phyloP scores from a whole-genome alignment of 2,888 invertebrate species.

The Noctuana brunneofusca region DNA sequence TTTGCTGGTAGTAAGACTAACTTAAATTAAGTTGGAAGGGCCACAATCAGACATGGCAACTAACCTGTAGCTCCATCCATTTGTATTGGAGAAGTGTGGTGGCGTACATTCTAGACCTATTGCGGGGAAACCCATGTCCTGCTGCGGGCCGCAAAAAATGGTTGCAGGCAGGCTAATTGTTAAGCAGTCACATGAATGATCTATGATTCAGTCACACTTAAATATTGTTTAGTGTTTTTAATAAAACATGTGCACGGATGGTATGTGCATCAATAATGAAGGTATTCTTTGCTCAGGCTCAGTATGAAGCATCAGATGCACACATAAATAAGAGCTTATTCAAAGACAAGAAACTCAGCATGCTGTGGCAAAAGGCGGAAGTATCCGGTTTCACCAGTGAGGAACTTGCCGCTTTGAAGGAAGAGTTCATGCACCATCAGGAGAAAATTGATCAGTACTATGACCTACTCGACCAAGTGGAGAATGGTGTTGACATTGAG shows the following conservation, averaged over 20 bases:
- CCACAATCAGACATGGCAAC: no score
- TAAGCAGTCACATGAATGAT: no score
- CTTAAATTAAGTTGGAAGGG: no score
- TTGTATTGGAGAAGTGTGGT: no score
- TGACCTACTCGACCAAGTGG: slow-evolving; percentile 88
- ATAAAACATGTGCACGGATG: neutral
- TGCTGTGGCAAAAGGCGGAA: slow-evolving; percentile 95
- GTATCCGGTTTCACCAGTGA: slow-evolving; percentile 92
- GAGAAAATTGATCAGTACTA: slow-evolving; percentile 96
- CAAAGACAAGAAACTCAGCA: slow-evolving; percentile 94
- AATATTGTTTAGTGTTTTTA: no score
- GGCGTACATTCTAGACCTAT: no score
- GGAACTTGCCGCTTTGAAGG: slow-evolving; percentile 91
- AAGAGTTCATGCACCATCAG: slow-evolving; percentile 96
- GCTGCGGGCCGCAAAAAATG: no score
- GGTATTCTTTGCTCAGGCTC: slow-evolving; percentile 47
- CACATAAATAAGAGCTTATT: slow-evolving; percentile 90
- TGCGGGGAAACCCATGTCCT: no score
- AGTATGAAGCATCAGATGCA: slow-evolving; percentile 78
- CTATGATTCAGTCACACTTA: no score
- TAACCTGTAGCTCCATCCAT: no score
- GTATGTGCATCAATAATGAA: neutral
- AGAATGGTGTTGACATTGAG: slow-evolving; percentile 79
- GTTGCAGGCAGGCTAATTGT: no score
- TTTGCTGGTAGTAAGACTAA: no score